Evolutionary conservation across 2,888 invertebrate genomes (phyloP), one percentile per base, ranked within the genome.

Genomic region (Lasioglossum vierecki): DNA sequence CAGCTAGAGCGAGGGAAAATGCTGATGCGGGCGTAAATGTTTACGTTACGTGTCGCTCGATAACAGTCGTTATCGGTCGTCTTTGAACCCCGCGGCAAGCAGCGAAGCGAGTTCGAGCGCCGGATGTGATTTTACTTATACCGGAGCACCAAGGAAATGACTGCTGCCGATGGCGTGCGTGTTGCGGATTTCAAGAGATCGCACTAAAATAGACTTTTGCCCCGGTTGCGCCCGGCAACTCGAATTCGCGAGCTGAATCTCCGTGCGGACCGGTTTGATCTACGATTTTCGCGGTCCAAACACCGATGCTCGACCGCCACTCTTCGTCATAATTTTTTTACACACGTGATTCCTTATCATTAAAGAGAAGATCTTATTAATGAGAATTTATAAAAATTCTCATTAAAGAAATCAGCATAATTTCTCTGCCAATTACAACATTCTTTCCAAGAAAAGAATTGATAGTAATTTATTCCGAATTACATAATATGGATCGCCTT

Each of bases 11-110:
- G 57, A 11, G n/a, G 88, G 80, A 79, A 86, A 88, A 90, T 83
- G 88, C 87, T 87, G 91, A 92, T 90, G 85, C 83, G 88, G 88
- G 89, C 89, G 88, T 90, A 92, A 92, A 93, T 93, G 91, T 93
- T 93, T 91, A 91, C 86, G 88, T 85, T 89, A 87, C 88, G 85
- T 84, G 87, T 89, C 89, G 88, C 85, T 91, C 87, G 90, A 91
- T 92, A 90, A 89, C 87, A 87, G 87, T 85, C 87, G 90, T 91
- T 93, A 92, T 93, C 91, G 88, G 80, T 83, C 84, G 84, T 88
- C 88, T 89, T 90, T 89, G 91, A 89, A 90, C 71, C 76, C 53
- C 35, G 76, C 35, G 66, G 76, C 74, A 76, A 70, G 22, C 9
- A 53, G n/a, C 79, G 85, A 70, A 41, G 41, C 79, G 76, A 73